Evolutionary conservation across 2,888 invertebrate genomes (phyloP).

Genomic region (Colostygia pectinataria): DNA sequence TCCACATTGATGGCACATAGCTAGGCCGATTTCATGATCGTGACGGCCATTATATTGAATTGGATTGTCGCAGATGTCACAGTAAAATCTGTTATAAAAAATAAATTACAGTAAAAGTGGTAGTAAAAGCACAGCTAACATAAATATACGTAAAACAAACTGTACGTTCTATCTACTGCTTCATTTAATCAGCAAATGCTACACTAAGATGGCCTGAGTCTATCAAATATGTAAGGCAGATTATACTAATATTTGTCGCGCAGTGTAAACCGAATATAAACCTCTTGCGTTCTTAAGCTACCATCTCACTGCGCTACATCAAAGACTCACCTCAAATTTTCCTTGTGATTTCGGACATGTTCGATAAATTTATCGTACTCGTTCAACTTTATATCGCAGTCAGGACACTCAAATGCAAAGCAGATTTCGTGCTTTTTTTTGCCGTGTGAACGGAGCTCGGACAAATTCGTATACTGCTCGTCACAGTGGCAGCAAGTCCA

Average conservation of each 20-base stretch:
- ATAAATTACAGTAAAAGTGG: too few relatives aligned
- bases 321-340: not conserved
- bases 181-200: too few relatives aligned
- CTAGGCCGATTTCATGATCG: not conserved
- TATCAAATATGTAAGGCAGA: too few relatives aligned
- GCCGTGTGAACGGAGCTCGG: not conserved
- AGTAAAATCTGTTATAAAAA: not conserved
- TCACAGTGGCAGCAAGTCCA: constrained; percentile 2
- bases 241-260: too few relatives aligned
- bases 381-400: not conserved
- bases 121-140: too few relatives aligned
- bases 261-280: too few relatives aligned
- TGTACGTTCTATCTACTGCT: too few relatives aligned
- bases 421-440: not conserved
- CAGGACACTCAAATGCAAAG: constrained; percentile 1
- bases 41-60: not conserved
- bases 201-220: too few relatives aligned
- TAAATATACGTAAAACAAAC: too few relatives aligned
- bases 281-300: too few relatives aligned
- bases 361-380: not conserved
- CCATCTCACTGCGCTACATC: too few relatives aligned
- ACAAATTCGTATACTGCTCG: not conserved
- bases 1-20: not conserved
- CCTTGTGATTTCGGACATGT: not conserved
- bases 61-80: constrained; percentile 1